A percentile compares a stretch with the other conserved stretches of the same genome.
phyloP scores from a whole-genome alignment of 2,888 invertebrate genomes.

The Ferrisia virgata region DNA sequence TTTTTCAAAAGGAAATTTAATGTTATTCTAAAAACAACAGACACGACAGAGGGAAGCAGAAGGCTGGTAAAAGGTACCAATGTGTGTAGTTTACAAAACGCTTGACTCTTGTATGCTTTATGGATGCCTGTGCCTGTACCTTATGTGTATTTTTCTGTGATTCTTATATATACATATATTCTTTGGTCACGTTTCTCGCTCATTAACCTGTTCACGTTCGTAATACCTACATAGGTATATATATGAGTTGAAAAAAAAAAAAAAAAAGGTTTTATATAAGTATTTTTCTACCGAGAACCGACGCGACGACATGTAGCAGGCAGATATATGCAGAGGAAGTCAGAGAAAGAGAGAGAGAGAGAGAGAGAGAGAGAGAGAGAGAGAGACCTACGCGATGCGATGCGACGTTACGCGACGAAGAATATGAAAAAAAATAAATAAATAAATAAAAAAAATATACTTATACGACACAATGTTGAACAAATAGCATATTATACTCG shows the following conservation, averaged over 20 bases:
- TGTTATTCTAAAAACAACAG: not conserved
- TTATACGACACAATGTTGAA: not conserved
- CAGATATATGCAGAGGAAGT: not conserved
- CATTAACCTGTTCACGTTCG: slow-evolving; percentile 13
- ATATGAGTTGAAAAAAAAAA: no score
- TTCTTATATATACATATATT: no score
- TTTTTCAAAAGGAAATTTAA: not conserved
- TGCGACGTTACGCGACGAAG: no score
- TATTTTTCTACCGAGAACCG: not conserved
- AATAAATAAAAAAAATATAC: no score
- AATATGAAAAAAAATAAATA: not conserved
- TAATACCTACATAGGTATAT: not conserved
- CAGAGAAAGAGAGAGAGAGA: not conserved
- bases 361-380: not conserved
- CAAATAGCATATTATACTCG: not conserved
- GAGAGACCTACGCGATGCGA: no score
- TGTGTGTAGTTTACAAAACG: not conserved
- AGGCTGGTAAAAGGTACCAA: no score
- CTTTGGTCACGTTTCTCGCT: not conserved
- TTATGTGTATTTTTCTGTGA: not conserved
- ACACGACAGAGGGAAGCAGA: not conserved
- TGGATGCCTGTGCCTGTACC: not conserved
- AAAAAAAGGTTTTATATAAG: not conserved
- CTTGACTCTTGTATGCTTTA: not conserved
- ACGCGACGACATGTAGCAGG: not conserved